These are phyloP conservation scores for Agelaius tricolor DNA, from an alignment of 2,113 vertebrate species.

Conservation along the genomic window DNA sequence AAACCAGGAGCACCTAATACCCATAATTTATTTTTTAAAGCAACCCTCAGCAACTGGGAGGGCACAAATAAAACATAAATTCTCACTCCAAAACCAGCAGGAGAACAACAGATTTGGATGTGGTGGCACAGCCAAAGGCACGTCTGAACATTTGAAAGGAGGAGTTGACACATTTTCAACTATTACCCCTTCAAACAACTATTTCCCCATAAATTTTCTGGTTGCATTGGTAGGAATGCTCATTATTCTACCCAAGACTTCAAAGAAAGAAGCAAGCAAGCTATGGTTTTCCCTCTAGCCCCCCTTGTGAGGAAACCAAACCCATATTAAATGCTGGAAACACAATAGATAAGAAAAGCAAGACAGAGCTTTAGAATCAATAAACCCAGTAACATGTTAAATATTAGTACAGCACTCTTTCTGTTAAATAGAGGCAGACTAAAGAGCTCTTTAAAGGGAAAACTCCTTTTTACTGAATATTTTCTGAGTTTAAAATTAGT, in stretches of 20 bases:
- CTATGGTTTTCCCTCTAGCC: neutral
- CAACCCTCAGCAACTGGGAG: neutral
- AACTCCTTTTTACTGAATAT: neutral
- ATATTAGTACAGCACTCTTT: neutral
- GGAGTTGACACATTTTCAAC: constrained; percentile 40
- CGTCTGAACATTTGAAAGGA: neutral
- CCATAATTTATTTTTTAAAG: neutral
- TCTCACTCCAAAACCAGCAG: neutral
- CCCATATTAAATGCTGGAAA: neutral
- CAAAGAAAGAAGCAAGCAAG: constrained; percentile 25
- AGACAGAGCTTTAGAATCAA: constrained; percentile 34
- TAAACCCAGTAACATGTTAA: neutral
- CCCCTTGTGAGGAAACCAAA: neutral
- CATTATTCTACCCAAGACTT: constrained; percentile 19
- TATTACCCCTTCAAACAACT: constrained; percentile 10
- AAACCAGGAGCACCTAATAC: neutral
- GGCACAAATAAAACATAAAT: neutral
- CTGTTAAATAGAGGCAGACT: neutral
- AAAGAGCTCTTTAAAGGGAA: neutral
- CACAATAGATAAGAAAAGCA: constrained; percentile 30
- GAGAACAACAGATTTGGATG: neutral
- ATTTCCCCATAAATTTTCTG: constrained; percentile 24
- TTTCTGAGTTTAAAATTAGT: constrained; percentile 31
- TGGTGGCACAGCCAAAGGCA: constrained; percentile 8
- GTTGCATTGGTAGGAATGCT: neutral